Conservation (phyloP, 2,797 vertebrate species). For the Enteromius paludinosus region DNA sequence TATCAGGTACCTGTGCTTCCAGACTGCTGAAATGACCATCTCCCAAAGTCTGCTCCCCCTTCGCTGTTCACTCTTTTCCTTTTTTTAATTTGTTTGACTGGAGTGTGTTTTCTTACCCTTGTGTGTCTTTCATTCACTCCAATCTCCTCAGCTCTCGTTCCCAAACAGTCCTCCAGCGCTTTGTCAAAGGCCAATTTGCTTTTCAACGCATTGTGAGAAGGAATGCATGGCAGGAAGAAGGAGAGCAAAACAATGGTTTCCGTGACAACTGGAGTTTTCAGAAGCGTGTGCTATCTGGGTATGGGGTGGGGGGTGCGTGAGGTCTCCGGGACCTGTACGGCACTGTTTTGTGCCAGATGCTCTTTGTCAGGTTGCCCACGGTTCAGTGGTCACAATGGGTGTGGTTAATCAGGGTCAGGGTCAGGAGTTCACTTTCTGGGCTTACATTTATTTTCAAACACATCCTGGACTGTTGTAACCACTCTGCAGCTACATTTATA, state of each 20-base stretch:
- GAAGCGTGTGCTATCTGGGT: conserved; percentile 36
- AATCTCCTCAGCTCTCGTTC: conserved; percentile 70
- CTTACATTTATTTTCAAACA: conserved; percentile 14
- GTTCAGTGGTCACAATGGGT: conserved; percentile 49
- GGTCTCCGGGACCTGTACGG: conserved; percentile 26
- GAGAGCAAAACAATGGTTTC: conserved; percentile 81
- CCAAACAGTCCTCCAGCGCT: conserved; percentile 72
- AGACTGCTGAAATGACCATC: conserved; percentile 73
- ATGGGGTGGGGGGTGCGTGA: conserved; percentile 1
- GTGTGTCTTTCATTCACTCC: conserved; percentile 69
- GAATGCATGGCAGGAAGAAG: conserved; percentile 82
- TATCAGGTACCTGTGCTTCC: conserved; percentile 76
- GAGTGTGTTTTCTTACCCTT: conserved; percentile 66
- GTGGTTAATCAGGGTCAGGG: conserved; percentile 35
- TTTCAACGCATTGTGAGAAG: conserved; percentile 79
- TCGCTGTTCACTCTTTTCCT: conserved; percentile 47
- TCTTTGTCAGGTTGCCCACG: conserved; percentile 51
- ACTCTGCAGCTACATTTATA: background rate
- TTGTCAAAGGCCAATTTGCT: conserved; percentile 81
- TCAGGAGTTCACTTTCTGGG: conserved; percentile 33
- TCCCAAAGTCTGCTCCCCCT: conserved; percentile 54
- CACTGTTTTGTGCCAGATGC: conserved; percentile 44
- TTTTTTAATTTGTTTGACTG: conserved; percentile 53
- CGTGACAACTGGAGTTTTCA: conserved; percentile 65
- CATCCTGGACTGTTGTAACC: conserved; percentile 2